A percentile compares a stretch with the other conserved stretches of the same genome.
Evolutionary conservation across 1,140 invertebrate species (phyloP).

Genomic region (Drosophila lowei): DNA sequence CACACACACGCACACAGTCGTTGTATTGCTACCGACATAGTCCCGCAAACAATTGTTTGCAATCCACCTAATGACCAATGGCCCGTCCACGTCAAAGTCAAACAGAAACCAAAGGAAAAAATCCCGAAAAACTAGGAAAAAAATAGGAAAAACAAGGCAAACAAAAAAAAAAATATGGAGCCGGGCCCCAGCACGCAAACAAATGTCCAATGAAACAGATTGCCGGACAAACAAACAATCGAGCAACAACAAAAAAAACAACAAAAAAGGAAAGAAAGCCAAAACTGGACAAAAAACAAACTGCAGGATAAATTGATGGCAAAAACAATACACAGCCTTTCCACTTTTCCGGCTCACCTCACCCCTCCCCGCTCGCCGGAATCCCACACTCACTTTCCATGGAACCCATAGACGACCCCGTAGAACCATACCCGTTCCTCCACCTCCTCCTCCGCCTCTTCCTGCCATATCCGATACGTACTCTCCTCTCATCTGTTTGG

Average conservation of each 20-base stretch:
- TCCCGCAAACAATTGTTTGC: conserved; percentile 55
- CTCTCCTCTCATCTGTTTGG: conserved; percentile 32
- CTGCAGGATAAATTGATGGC: conserved; percentile 74
- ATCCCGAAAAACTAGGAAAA: not conserved
- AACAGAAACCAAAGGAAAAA: conserved; percentile 28
- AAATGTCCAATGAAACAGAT: conserved; percentile 81
- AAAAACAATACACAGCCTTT: conserved; percentile 56
- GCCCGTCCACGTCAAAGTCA: conserved; percentile 53
- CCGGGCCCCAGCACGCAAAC: conserved; percentile 58
- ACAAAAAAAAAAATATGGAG: conserved; percentile 1
- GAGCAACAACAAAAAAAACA: conserved; percentile 32
- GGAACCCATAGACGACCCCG: not conserved
- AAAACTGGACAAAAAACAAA: conserved; percentile 45
- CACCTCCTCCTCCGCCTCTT: too few relatives aligned
- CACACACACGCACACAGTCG: not conserved
- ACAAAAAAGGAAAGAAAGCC: conserved; percentile 21
- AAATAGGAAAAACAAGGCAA: conserved; percentile 1
- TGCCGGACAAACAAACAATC: conserved; percentile 70
- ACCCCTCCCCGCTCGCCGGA: not conserved
- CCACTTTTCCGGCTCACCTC: conserved; percentile 5
- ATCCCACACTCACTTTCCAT: not conserved
- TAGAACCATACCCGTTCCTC: not conserved
- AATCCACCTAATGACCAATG: conserved; percentile 69
- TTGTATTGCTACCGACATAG: not conserved
- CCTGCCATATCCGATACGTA: conserved; percentile 1